phyloP scores from a whole-genome alignment of 2,888 invertebrate species.

The Heliconius ismenius region DNA sequence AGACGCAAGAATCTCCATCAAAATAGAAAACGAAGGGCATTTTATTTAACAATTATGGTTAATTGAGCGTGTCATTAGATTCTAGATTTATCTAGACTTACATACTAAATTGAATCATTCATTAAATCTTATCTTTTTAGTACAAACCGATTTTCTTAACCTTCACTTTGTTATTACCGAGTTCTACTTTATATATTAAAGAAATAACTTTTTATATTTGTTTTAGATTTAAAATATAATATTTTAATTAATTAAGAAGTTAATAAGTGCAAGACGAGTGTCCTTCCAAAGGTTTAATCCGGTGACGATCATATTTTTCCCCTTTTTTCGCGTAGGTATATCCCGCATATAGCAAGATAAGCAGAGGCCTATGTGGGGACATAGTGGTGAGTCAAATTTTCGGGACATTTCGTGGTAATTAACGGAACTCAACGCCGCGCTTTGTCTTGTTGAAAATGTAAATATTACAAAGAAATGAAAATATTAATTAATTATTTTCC shows the following conservation, averaged over 20 bases:
- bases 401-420: too few species aligned
- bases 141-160: slow-evolving; percentile 2
- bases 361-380: too few species aligned
- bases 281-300: too few species aligned
- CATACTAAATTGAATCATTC: background rate
- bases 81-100: background rate
- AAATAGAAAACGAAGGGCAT: background rate
- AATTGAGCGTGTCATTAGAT: slow-evolving; percentile 5
- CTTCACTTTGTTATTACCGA: background rate
- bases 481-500: background rate
- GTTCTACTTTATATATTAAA: background rate
- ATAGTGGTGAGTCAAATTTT: too few species aligned
- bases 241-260: background rate
- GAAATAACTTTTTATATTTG: background rate
- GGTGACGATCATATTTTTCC: too few species aligned
- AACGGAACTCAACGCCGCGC: too few species aligned
- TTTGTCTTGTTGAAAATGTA: too few species aligned
- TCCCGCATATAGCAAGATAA: too few species aligned
- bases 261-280: too few species aligned
- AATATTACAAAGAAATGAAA: background rate
- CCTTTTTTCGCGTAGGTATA: too few species aligned
- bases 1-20: background rate
- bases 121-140: slow-evolving; percentile 10
- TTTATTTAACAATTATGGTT: background rate
- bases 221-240: background rate